Conservation (phyloP, 92 coral and sea anemone species). For the Palythoa grandis region DNA sequence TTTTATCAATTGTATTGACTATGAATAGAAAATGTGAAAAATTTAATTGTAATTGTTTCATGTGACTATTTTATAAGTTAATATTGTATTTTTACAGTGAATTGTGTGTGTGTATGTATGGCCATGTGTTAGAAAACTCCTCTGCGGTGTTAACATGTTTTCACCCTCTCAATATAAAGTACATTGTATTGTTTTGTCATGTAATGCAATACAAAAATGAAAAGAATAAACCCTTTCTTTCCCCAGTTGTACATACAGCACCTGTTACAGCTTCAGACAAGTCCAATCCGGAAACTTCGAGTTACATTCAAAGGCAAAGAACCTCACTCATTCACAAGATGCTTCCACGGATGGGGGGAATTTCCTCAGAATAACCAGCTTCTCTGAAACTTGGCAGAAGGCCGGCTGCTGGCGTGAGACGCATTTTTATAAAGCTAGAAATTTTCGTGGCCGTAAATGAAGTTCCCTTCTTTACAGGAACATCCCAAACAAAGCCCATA, state of each 20-base stretch:
- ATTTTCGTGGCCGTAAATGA: background rate
- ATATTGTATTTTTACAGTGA: too few species aligned
- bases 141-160: too few species aligned
- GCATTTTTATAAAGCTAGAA: background rate
- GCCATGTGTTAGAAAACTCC: too few species aligned
- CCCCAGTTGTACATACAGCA: constrained; percentile 91
- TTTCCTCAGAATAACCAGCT: constrained; percentile 66
- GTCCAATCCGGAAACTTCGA: constrained; percentile 90
- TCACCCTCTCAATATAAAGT: too few species aligned
- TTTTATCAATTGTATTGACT: too few species aligned
- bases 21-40: too few species aligned
- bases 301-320: constrained; percentile 87
- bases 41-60: too few species aligned
- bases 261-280: constrained; percentile 85
- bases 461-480: too few species aligned
- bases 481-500: too few species aligned
- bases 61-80: too few species aligned
- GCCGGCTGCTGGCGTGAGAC: background rate
- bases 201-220: background rate
- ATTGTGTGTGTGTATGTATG: too few species aligned
- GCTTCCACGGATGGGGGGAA: constrained; percentile 98
- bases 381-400: background rate
- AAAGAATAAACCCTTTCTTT: background rate
- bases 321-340: constrained; percentile 80
- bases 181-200: too few species aligned